Base-by-base conservation (phyloP, 2,113 vertebrate species). In the Sarotherodon lohbergeri region DNA sequence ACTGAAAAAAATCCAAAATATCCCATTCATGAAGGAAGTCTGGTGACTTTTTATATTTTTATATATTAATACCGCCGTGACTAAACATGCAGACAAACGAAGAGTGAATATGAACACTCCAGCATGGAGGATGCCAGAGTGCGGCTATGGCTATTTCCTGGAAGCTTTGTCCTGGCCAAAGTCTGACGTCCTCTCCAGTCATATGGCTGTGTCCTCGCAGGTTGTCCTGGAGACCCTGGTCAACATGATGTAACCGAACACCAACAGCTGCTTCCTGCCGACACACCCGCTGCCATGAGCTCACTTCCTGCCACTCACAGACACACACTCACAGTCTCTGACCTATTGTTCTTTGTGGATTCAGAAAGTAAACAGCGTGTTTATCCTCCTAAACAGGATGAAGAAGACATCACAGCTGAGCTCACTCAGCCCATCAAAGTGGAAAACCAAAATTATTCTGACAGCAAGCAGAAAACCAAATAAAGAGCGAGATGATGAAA, bases 251-350 rank as follows among this genome's bases (percentile, higher is more conserved):
- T 86, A 84, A 85, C 54, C 9, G 81, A 52, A 80, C 27, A 90
- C 11, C 27, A 55, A 80, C 92, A 91, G 86, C 82, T 91, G 90
- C 86, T 90, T 91, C 90, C 92, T 88, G 81, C 48, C 22, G 41
- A 85, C 82, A 82, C 61, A 41, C 56, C 32, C 17, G 5, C 59
- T 32, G 56, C 80, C 85, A 78, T 91, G 73, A 90, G 88, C 61
- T 91, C 68, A 89, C 48, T 19, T 90, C 91, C 91, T 92, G 66
- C 41, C 10, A 1, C 19, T 22, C 41, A 61, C 54, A 88, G 17
- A 52, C 52, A 52, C 6, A 63, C 81, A 52, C 22, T 57, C 43
- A 36, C 46, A 68, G 56, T n/a, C 43, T 32, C 1, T 59, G 54
- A 48, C 24, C 17, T 34, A 34, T 22, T 86, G 61, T 73, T 81